phyloP scores from a whole-genome alignment of 2,888 invertebrate species.

The Cistogaster globosa region DNA sequence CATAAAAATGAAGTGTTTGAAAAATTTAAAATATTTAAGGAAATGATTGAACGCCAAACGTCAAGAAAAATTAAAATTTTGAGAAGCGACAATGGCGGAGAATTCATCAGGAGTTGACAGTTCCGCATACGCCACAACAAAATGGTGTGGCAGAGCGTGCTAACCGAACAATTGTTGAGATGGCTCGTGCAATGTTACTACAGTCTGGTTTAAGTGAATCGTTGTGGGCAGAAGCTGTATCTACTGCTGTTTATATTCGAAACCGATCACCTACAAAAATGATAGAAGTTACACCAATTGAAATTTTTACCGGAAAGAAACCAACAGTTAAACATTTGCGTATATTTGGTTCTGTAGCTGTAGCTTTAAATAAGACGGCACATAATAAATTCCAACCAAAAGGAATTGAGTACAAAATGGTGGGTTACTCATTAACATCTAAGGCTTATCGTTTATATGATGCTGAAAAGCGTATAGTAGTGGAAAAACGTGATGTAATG shows the following conservation, averaged over 20 bases:
- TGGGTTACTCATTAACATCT: slow-evolving; percentile 53
- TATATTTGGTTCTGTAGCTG: slow-evolving; percentile 1
- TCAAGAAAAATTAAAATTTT: slow-evolving; percentile 30
- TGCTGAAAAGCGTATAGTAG: slow-evolving; percentile 9
- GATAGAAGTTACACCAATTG: neutral
- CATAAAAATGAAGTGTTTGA: slow-evolving; percentile 15
- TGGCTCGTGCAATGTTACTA: too few species aligned
- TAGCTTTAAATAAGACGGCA: slow-evolving; percentile 58
- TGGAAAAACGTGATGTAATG: slow-evolving; percentile 23
- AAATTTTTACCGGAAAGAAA: neutral
- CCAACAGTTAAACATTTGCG: neutral
- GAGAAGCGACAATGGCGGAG: slow-evolving; percentile 64
- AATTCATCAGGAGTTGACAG: slow-evolving; percentile 56
- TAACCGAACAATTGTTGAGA: neutral
- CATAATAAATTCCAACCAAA: slow-evolving; percentile 7
- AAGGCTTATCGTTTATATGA: neutral
- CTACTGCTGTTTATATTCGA: neutral
- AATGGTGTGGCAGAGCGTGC: slow-evolving; percentile 49
- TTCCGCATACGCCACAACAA: slow-evolving; percentile 46
- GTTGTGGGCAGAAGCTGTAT: too few species aligned
- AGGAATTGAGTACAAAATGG: slow-evolving; percentile 21
- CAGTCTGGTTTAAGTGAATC: too few species aligned
- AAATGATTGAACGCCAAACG: slow-evolving; percentile 23
- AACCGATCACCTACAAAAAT: neutral
- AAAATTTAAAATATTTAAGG: slow-evolving; percentile 18